Evolutionary conservation across 35 echinoderm and acorn worm species (phyloP), one percentile per base, ranked within the genome.

Genomic region (Holothuria glaberrima): DNA sequence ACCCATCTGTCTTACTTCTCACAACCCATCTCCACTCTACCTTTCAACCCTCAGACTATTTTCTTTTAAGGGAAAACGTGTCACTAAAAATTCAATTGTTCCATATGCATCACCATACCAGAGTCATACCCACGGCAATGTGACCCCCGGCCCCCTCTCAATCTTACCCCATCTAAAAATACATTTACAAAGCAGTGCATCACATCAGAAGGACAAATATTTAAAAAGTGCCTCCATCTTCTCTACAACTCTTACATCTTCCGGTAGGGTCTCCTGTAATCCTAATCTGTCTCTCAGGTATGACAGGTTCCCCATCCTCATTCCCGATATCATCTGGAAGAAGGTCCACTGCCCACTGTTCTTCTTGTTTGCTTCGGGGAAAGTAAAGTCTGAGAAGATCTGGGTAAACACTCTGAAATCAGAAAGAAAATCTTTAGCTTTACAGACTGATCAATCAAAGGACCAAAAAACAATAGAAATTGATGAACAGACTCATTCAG

Each of bases 231-330:
- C 25, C 66, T 67, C 4, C 29, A 30, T 3, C 4, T 69, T 13
- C 66, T 20, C 9, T 33, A 69, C 66, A 69, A 17, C 16, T 33
- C 80, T 84, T 61, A 84, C 80, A 59, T 83, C 58, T 91, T 50
- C 68, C 71, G 9, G 90, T 91, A 21, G 97, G 94, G 48, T 92
- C 91, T 5, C 86, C 77, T 67, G 89, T 93, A 46, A 99, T 99
- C 21, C 97, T 59, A n/a, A 99, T 99, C 70, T 94, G 83, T 54
- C 97, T 93, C 91, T 99, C 97, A 38, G 91, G 48, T 20, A 95
- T 99, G 41, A 99, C 90, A 27, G 97, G 97, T 64, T 99, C 97
- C 31, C 97, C 97, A n/a, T 95, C 86, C 67, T 91, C 88, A 58
- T 99, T 99, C 12, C 97, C 97, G 14, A 95, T 65, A 28, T 99